Base-by-base conservation (phyloP, 35 echinoderm and acorn worm genomes). In the Stichopus chloronotus region DNA sequence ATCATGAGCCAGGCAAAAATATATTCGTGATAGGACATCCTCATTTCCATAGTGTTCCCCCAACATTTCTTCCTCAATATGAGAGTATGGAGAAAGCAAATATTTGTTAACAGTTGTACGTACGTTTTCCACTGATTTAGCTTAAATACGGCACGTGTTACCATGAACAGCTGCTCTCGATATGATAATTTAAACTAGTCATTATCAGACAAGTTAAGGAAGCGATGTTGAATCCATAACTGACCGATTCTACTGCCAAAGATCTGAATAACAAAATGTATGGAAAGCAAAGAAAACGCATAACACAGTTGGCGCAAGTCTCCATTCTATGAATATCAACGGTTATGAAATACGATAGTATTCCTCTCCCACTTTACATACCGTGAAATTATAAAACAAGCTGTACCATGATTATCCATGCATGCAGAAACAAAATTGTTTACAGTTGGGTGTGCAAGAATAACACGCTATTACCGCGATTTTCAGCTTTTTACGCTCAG, bases 381-480 rank as follows among this genome's bases (percentile, higher is more conserved):
- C 17, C 69, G 69, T 74, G 69, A 65, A 65, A 19, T 74, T 20
- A 20, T 74, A 16, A n/a, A 74, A n/a, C 14, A 7, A 74, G 17
- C 13, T 74, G 69, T 74, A 74, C 22, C 19, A 74, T 7, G 69
- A 24, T n/a, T 74, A 74, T 74, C 22, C 69, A 74, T 19, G 17
- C 17, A n/a, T 74, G 19, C 13, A 74, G n/a, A n/a, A 19, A 20
- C 30, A 43, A 43, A 43, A 85, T n/a, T 83, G 53, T 83, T 83
- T 83, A 52, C 80, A 83, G 80, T n/a, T 83, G 82, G 57, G n/a
- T 58, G 82, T 85, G 57, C 82, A 85, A 85, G 4, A 56, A 53
- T 20, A 85, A 85, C 17, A 85, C 57, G 56, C n/a, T 85, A 85
- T 85, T 85, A 85, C 24, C 82, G 10, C 82, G 24, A 85, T 85